These are phyloP conservation scores for Pararge aegeria DNA, from an alignment of 1,140 invertebrate species.

Conservation along the genomic window DNA sequence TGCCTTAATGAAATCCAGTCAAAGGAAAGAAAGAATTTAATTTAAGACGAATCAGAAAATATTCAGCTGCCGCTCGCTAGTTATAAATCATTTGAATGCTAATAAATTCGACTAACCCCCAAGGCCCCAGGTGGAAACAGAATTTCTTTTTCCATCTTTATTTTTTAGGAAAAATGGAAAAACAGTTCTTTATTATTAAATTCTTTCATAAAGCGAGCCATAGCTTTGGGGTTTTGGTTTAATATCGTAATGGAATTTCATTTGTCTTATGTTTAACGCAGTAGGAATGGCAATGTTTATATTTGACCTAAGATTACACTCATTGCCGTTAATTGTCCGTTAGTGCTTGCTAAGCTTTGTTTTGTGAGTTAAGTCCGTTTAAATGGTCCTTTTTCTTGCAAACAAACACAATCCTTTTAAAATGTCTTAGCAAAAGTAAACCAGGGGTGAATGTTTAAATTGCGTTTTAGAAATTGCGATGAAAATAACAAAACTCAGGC, in stretches of 20 bases:
- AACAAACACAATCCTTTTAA: constrained; percentile 6
- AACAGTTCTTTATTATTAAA: constrained; percentile 70
- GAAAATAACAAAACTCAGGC: no score
- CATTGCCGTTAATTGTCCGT: constrained; percentile 3
- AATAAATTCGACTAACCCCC: constrained; percentile 74
- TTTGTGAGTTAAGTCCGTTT: constrained; percentile 5
- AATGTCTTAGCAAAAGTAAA: not conserved
- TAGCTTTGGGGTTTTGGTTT: constrained; percentile 57
- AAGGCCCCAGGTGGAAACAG: constrained; percentile 63
- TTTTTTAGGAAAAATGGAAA: constrained; percentile 62
- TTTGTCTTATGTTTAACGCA: constrained; percentile 45
- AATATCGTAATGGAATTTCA: constrained; percentile 68
- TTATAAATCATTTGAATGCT: constrained; percentile 80
- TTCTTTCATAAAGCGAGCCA: constrained; percentile 61
- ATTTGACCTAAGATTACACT: constrained; percentile 2
- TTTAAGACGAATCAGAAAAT: constrained; percentile 78
- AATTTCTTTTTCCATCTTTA: constrained; percentile 67
- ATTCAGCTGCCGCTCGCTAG: constrained; percentile 76
- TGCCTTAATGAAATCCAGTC: constrained; percentile 75
- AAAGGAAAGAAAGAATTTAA: constrained; percentile 79
- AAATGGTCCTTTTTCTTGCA: constrained; percentile 5
- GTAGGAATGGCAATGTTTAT: not conserved
- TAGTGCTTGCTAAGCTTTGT: constrained; percentile 10
- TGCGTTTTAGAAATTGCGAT: no score
- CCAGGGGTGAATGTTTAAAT: no score